Percentiles rank a stretch among this genome's conserved stretches.
Evolutionary conservation across 2,888 invertebrate genomes (phyloP).

Genomic region (Eremobia ochroleuca): DNA sequence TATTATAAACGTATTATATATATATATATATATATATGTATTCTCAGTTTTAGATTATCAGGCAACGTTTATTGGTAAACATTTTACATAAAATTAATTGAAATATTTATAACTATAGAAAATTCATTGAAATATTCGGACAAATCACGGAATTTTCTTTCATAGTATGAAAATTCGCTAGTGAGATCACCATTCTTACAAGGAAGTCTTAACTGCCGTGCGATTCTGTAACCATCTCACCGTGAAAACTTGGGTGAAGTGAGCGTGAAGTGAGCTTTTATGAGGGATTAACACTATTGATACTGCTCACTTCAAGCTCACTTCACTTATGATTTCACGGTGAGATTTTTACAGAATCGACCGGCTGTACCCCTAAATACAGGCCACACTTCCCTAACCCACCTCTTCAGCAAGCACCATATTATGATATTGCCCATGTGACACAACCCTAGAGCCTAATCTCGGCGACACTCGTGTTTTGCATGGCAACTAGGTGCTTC

Average conservation of each 20-base stretch:
- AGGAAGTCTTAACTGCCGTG: background rate
- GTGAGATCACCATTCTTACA: background rate
- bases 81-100: background rate
- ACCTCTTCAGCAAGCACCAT: background rate
- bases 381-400: background rate
- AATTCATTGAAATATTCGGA: background rate
- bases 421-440: conserved; percentile 10
- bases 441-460: conserved; percentile 17
- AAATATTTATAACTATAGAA: background rate
- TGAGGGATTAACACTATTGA: too few species aligned
- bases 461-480: conserved; percentile 12
- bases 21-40: too few species aligned
- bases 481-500: conserved; percentile 21
- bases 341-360: too few species aligned
- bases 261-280: too few species aligned
- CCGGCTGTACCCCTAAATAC: background rate
- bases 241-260: too few species aligned
- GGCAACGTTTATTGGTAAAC: background rate
- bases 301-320: too few species aligned
- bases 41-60: background rate
- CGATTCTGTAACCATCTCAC: too few species aligned
- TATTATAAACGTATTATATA: too few species aligned
- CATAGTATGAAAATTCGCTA: background rate
- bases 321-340: too few species aligned
- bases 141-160: background rate